These are phyloP conservation scores for Yponomeuta sedellus DNA, from an alignment of 2,888 invertebrate species.

Conservation along the genomic window DNA sequence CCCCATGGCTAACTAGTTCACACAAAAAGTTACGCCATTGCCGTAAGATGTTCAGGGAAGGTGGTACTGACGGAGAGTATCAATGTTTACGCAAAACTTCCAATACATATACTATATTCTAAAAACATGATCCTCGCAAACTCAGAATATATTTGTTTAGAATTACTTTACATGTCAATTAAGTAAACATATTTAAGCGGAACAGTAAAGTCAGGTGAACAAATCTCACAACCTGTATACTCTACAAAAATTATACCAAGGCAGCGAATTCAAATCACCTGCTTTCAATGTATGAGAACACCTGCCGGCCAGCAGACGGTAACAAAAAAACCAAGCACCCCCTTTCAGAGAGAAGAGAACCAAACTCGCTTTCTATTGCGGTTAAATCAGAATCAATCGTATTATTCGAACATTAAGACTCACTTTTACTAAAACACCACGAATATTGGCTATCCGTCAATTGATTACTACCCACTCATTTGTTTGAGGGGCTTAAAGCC, in stretches of 20 bases:
- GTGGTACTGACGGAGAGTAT: neutral
- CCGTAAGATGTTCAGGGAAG: too few species aligned
- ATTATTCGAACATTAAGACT: neutral
- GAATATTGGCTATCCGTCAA: slow-evolving; percentile 1
- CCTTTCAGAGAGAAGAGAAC: slow-evolving; percentile 27
- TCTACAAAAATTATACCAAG: slow-evolving; percentile 26
- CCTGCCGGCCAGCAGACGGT: slow-evolving; percentile 67
- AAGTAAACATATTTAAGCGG: neutral
- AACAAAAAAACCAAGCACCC: slow-evolving; percentile 42
- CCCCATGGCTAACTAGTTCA: neutral
- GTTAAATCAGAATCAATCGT: neutral
- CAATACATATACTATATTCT: too few species aligned
- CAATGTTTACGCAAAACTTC: neutral
- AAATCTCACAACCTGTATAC: neutral
- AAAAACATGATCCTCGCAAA: neutral
- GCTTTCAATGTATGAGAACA: slow-evolving; percentile 66
- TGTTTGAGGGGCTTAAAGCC: neutral
- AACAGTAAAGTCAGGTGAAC: neutral
- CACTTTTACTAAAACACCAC: neutral
- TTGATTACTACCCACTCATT: neutral
- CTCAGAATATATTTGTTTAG: too few species aligned
- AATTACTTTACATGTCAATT: too few species aligned
- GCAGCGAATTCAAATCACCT: slow-evolving; percentile 66
- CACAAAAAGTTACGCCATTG: neutral
- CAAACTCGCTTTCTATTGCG: neutral